Percentiles rank a stretch among this genome's conserved stretches.
These are phyloP conservation scores for Oryzias celebensis DNA, from an alignment of 2,113 vertebrate genomes.

Conservation along the genomic window DNA sequence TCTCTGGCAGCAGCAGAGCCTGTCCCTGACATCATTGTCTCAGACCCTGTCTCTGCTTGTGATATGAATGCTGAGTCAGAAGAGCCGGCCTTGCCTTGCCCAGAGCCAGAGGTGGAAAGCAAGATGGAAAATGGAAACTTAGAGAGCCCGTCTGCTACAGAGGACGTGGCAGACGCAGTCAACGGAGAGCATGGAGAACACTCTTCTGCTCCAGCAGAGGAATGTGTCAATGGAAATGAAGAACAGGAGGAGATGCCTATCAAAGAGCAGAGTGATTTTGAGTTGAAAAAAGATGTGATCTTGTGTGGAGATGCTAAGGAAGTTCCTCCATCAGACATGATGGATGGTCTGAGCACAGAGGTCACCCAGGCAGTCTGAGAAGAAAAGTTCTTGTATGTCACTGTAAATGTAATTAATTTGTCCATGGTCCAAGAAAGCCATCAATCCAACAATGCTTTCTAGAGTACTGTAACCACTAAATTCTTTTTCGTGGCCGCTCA, in stretches of 20 bases:
- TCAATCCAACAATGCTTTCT: conserved; percentile 51
- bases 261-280: conserved; percentile 68
- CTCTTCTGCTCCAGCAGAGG: conserved; percentile 35
- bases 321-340: conserved; percentile 56
- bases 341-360: conserved; percentile 59
- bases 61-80: conserved; percentile 45
- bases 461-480: conserved; percentile 55
- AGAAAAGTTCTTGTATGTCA: conserved; percentile 36
- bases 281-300: conserved; percentile 76
- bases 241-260: conserved; percentile 54
- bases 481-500: conserved; percentile 60
- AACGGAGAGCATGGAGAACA: conserved; percentile 60
- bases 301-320: conserved; percentile 58
- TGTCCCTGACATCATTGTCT: conserved; percentile 71
- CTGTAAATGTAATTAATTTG: conserved; percentile 56
- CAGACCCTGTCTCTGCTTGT: conserved; percentile 57
- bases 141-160: conserved; percentile 35
- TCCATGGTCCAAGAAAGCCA: conserved; percentile 49
- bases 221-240: conserved; percentile 69
- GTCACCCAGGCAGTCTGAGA: conserved; percentile 72
- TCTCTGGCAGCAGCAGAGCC: conserved; percentile 37
- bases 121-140: conserved; percentile 74
- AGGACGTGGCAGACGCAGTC: conserved; percentile 47
- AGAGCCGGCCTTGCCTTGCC: conserved; percentile 16
- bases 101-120: conserved; percentile 38